Conservation (phyloP, 2,888 invertebrate genomes). For the Chymomyza amoena region DNA sequence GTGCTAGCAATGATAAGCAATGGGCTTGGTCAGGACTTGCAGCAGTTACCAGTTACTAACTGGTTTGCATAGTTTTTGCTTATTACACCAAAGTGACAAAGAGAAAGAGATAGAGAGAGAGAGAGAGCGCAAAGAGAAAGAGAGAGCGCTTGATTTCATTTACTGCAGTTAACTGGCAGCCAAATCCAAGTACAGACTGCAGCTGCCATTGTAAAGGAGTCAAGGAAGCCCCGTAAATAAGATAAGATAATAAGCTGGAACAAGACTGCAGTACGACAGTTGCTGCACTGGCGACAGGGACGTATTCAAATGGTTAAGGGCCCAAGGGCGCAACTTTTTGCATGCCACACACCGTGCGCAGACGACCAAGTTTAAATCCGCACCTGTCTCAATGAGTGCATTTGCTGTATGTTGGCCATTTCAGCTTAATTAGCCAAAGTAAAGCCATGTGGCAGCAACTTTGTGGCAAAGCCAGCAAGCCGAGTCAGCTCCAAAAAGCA, state of each 20-base stretch:
- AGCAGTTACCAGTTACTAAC: not conserved
- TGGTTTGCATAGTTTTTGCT: slow-evolving; percentile 50
- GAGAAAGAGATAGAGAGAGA: too few species aligned
- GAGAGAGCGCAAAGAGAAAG: too few species aligned
- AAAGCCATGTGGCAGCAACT: not conserved
- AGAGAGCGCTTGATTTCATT: slow-evolving; percentile 44
- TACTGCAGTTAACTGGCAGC: not conserved
- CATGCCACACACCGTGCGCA: too few species aligned
- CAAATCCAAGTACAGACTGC: not conserved
- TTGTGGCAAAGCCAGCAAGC: not conserved
- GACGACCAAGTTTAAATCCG: not conserved
- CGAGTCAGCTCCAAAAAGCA: slow-evolving; percentile 16
- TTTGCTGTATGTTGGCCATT: slow-evolving; percentile 31
- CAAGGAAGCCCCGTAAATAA: slow-evolving; percentile 41
- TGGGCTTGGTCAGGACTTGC: too few species aligned
- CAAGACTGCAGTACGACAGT: slow-evolving; percentile 9
- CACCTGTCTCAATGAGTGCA: slow-evolving; percentile 1
- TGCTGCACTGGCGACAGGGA: not conserved
- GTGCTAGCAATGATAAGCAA: not conserved
- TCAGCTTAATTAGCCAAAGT: slow-evolving; percentile 26
- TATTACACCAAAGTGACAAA: slow-evolving; percentile 26
- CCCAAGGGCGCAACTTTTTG: not conserved
- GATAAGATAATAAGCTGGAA: slow-evolving; percentile 50
- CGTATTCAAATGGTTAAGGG: not conserved
- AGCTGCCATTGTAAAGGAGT: not conserved